phyloP scores from a whole-genome alignment of 2,797 vertebrate genomes.

The Anguilla obscura region DNA sequence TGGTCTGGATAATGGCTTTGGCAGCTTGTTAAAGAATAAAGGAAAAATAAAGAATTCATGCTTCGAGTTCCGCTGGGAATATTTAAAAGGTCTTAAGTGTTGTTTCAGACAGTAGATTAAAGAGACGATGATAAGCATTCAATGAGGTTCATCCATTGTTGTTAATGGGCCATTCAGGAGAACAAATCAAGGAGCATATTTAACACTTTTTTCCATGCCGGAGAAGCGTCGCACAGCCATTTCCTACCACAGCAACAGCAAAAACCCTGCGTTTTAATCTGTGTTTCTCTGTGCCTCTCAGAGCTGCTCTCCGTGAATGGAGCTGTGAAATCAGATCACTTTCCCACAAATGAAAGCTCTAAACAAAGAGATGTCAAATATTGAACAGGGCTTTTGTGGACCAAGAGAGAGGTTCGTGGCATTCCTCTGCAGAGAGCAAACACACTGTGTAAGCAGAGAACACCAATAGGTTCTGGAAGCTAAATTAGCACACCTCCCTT shows the following conservation, averaged over 20 bases:
- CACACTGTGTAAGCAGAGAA: constrained; percentile 51
- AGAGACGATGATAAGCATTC: constrained; percentile 21
- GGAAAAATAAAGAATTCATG: constrained; percentile 50
- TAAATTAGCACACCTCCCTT: constrained; percentile 26
- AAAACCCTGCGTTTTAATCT: not conserved
- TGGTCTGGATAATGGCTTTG: constrained; percentile 42
- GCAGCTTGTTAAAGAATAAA: constrained; percentile 41
- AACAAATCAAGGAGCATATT: not conserved
- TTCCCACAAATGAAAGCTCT: constrained; percentile 40
- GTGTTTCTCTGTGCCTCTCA: not conserved
- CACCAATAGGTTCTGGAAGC: constrained; percentile 37
- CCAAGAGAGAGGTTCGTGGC: constrained; percentile 38
- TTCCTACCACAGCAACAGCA: not conserved
- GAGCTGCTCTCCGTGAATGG: not conserved
- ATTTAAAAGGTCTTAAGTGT: constrained; percentile 39
- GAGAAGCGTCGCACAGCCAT: not conserved
- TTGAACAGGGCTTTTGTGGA: constrained; percentile 47
- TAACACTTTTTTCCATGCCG: not conserved
- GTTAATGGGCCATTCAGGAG: not conserved
- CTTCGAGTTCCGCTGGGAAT: constrained; percentile 45
- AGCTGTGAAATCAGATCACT: constrained; percentile 8
- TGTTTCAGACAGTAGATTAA: constrained; percentile 30
- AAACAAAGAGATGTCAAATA: constrained; percentile 58
- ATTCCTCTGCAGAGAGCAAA: constrained; percentile 60
- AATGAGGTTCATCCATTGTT: constrained; percentile 9